Evolutionary conservation across 2,888 invertebrate species (phyloP), one percentile per base, ranked within the genome.

Genomic region (Lottia gigantea): DNA sequence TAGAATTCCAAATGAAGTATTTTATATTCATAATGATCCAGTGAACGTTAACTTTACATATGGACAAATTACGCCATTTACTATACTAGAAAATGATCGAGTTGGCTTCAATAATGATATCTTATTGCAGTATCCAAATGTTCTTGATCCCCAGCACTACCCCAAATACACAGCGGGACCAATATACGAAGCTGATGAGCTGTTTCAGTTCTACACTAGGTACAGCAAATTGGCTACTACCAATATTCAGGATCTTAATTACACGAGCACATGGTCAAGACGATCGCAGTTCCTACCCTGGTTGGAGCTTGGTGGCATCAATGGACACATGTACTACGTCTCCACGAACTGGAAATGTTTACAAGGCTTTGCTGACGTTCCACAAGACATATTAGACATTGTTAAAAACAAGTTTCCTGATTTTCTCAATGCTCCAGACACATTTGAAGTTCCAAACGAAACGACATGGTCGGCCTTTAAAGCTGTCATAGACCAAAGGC

Each of bases 391-490:
- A 11, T 64, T 76, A 67, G 55, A 75, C 12, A 19, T 80, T 12
- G 70, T 79, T 2, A 69, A 71, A 14, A 45, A 68, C 14, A 68
- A 77, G 14, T 78, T 67, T 26, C 74, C 76, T 2, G 67, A 74
- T 55, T 79, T 74, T 64, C 47, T 71, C 14, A 23, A 74, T 46
- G 76, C 80, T 4, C 80, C 80, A 25, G 62, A 31, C 15, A 40
- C 26, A 25, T 74, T 71, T 25, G 75, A 78, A 16, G 74, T 67
- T n/a, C 78, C 78, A 7, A 76, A 78, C 40, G 77, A 78, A 67
- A 80, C 78, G 0, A 75, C 78, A 0, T 80, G 80, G 80, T 72
- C 76, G 2, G 75, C 69, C 2, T 78, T 80, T 63, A 78, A 80
- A 63, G 71, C 72, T 40, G 69, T 67, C 0, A 75, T 80, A 46